Evolutionary conservation across 2,888 invertebrate species (phyloP).

Genomic region (Lumbricus terrestris): DNA sequence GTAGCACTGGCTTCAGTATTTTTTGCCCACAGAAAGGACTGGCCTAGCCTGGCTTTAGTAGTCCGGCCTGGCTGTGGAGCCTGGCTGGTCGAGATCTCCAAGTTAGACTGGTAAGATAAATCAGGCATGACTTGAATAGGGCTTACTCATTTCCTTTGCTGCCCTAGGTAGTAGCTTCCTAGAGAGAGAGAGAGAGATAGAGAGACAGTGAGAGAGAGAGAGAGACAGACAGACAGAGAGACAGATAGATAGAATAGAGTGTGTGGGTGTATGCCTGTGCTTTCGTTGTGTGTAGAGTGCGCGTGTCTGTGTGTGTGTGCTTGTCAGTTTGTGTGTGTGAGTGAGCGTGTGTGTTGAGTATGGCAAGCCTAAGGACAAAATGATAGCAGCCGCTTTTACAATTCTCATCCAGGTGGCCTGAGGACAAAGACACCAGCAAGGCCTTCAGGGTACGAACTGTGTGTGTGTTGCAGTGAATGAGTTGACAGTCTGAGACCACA

Average conservation of each 20-base stretch:
- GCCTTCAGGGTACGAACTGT: not conserved
- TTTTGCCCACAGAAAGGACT: not conserved
- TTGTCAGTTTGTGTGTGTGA: too few species aligned
- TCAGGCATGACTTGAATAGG: conserved; percentile 3
- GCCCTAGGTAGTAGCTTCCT: not conserved
- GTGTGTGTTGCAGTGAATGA: not conserved
- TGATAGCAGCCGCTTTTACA: conserved; percentile 3
- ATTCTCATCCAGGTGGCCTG: not conserved
- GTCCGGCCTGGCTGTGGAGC: not conserved
- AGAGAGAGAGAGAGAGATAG: not conserved
- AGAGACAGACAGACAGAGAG: too few species aligned
- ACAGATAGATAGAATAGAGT: not conserved
- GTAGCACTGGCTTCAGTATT: not conserved
- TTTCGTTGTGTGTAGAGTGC: not conserved
- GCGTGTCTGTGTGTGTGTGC: too few species aligned
- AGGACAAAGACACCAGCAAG: conserved; percentile 3
- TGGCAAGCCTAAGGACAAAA: not conserved
- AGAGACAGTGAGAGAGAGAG: too few species aligned
- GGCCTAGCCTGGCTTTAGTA: not conserved
- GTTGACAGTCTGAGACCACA: not conserved
- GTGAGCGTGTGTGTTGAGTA: not conserved
- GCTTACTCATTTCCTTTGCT: conserved; percentile 3
- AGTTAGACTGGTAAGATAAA: conserved; percentile 3
- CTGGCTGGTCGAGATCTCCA: not conserved
- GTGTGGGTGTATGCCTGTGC: not conserved